A percentile compares a stretch with the other conserved stretches of the same genome.
These are phyloP conservation scores for Limnephilus rhombicus DNA, from an alignment of 2,888 invertebrate species.

Conservation along the genomic window DNA sequence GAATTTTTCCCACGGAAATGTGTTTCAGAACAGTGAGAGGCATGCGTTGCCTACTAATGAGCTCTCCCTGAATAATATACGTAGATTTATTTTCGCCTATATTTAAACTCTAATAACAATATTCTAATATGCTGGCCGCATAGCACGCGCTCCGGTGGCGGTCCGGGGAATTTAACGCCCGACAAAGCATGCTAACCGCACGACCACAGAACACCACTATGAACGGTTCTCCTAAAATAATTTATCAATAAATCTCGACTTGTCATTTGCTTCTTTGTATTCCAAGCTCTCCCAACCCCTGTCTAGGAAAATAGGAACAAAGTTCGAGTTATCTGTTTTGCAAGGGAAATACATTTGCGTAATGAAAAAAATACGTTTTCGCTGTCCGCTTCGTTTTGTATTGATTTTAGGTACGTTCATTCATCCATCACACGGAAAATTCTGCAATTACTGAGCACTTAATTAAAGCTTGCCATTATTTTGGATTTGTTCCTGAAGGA, in stretches of 20 bases:
- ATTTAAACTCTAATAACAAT: conserved; percentile 38
- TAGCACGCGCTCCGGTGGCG: conserved; percentile 18
- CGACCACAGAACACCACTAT: conserved; percentile 9
- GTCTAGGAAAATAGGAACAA: neutral
- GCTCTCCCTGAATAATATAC: neutral
- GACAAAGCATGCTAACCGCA: neutral
- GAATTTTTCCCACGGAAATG: neutral
- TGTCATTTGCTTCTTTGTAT: conserved; percentile 26
- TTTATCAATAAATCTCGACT: conserved; percentile 41
- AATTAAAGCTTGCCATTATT: too few species aligned
- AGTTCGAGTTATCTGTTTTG: neutral
- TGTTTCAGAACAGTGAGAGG: neutral
- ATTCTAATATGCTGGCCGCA: conserved; percentile 19
- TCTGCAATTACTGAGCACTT: too few species aligned
- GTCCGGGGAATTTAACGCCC: conserved; percentile 14
- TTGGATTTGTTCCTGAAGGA: too few species aligned
- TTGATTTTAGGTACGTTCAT: neutral
- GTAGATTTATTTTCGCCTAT: conserved; percentile 7
- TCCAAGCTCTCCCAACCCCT: conserved; percentile 1
- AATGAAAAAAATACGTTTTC: neutral
- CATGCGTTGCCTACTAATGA: neutral
- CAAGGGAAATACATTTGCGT: neutral
- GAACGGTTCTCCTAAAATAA: conserved; percentile 23
- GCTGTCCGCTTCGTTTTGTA: neutral
- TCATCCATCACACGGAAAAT: too few species aligned